Percentiles rank a stretch among this genome's conserved stretches.
phyloP scores from a whole-genome alignment of 37 sponge, comb jelly and placozoan species.

The Sycon ciliatum region DNA sequence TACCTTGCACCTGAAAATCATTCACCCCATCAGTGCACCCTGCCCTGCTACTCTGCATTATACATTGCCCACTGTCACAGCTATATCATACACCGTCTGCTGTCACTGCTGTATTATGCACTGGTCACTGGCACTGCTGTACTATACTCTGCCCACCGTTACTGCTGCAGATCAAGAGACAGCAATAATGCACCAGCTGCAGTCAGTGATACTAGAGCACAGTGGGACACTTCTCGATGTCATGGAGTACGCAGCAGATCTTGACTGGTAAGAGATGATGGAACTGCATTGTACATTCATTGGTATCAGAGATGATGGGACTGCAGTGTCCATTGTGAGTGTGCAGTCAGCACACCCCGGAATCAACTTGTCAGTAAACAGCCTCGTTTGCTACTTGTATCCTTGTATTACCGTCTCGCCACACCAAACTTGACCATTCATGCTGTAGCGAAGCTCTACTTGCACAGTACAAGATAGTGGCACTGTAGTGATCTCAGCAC shows the following conservation, averaged over 20 bases:
- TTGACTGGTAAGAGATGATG: slow-evolving; percentile 70
- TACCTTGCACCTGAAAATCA: too few species aligned
- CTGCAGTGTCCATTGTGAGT: too few species aligned
- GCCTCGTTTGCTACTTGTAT: not conserved
- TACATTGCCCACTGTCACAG: not conserved
- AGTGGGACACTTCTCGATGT: slow-evolving; percentile 36
- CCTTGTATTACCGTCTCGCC: not conserved
- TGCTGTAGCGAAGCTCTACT: too few species aligned
- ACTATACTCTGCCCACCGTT: not conserved
- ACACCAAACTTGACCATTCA: too few species aligned
- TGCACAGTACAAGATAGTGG: too few species aligned
- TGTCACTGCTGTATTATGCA: not conserved
- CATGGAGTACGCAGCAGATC: slow-evolving; percentile 74
- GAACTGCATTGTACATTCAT: not conserved
- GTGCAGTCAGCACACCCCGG: not conserved
- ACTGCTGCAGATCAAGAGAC: slow-evolving; percentile 61
- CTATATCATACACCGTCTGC: not conserved
- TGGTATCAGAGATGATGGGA: not conserved
- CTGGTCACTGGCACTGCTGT: not conserved
- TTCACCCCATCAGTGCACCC: not conserved
- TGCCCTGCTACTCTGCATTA: not conserved
- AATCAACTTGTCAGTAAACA: not conserved
- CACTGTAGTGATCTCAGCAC: too few species aligned
- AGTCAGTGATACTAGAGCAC: slow-evolving; percentile 73
- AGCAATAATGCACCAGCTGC: slow-evolving; percentile 87